Conservation (phyloP, 2,797 vertebrate species). For the Mus spretus region DNA sequence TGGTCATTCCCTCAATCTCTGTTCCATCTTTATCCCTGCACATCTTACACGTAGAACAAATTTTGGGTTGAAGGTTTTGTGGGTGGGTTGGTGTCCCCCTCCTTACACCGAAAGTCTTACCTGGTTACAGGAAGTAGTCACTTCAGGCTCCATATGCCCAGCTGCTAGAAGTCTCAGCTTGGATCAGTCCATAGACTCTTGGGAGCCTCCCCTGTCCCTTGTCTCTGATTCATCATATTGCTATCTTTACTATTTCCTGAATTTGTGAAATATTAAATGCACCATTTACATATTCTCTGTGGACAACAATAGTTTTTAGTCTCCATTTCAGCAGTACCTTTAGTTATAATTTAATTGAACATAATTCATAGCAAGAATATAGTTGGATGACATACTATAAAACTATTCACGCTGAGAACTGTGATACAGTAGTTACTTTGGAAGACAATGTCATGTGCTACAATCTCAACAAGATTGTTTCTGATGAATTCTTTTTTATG, state of each 20-base stretch:
- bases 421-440: neutral
- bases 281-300: neutral
- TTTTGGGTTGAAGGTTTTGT: too few relatives aligned
- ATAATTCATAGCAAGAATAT: conserved; percentile 10
- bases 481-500: neutral
- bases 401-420: neutral
- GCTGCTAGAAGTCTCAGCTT: too few relatives aligned
- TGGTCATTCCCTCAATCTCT: too few relatives aligned
- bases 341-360: neutral
- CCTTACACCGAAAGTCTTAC: too few relatives aligned
- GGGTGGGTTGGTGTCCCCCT: too few relatives aligned
- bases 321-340: neutral
- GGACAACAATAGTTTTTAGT: neutral
- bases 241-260: neutral
- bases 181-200: too few relatives aligned
- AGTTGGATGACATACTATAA: neutral
- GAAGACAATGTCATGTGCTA: neutral
- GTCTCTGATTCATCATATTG: neutral
- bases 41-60: too few relatives aligned
- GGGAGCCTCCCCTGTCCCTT: too few relatives aligned
- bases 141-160: too few relatives aligned
- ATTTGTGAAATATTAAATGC: neutral
- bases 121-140: too few relatives aligned
- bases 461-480: neutral
- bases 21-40: too few relatives aligned